phyloP scores from a whole-genome alignment of 2,113 vertebrate species.

The Carassius auratus region DNA sequence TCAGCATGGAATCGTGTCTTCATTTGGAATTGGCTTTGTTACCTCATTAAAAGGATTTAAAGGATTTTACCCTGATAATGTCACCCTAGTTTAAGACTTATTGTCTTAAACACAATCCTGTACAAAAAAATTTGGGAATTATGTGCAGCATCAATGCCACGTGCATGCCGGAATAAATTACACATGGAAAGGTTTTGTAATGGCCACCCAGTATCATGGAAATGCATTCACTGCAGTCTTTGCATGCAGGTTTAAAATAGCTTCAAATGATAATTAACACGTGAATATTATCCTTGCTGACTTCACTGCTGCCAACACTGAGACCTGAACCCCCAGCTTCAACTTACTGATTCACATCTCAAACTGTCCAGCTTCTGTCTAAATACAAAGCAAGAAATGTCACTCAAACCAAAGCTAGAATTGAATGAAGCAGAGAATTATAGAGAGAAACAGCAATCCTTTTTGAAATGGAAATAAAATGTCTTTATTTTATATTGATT shows the following conservation, averaged over 20 bases:
- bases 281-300: background rate
- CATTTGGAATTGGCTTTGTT: constrained; percentile 41
- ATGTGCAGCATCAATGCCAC: constrained; percentile 32
- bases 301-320: background rate
- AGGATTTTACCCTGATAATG: constrained; percentile 50
- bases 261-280: background rate
- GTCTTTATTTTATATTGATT: constrained; percentile 82
- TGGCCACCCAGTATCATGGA: background rate
- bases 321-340: background rate
- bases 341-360: background rate
- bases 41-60: constrained; percentile 59
- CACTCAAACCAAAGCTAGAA: constrained; percentile 23
- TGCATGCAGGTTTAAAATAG: background rate
- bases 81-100: constrained; percentile 51
- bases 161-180: constrained; percentile 34
- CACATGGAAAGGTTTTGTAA: background rate
- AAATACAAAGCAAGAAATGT: constrained; percentile 14
- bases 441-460: constrained; percentile 1
- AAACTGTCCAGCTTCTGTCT: background rate
- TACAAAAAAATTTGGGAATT: constrained; percentile 44
- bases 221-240: background rate
- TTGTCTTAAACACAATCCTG: constrained; percentile 46
- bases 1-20: constrained; percentile 38
- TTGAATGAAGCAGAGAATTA: background rate
- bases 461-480: constrained; percentile 74